phyloP scores from a whole-genome alignment of 2,888 invertebrate genomes.

The Erebia aethiops region DNA sequence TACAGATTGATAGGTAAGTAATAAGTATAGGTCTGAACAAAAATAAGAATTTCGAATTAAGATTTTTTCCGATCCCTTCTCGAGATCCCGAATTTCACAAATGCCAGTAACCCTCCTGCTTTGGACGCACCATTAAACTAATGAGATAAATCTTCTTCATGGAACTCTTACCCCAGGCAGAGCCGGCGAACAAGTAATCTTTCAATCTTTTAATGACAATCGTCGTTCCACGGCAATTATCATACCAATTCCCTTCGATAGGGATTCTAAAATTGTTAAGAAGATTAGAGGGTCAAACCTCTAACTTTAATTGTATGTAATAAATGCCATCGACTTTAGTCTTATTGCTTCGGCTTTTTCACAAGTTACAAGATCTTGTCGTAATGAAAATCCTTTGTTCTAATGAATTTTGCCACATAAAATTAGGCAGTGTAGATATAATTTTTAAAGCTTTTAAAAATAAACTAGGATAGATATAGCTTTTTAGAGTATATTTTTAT shows the following conservation, averaged over 20 bases:
- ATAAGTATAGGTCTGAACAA: not conserved
- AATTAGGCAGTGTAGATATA: too few species aligned
- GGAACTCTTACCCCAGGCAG: constrained; percentile 60
- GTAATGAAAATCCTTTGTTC: too few species aligned
- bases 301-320: constrained; percentile 13
- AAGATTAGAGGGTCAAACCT: constrained; percentile 42
- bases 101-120: constrained; percentile 52
- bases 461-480: too few species aligned
- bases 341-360: not conserved
- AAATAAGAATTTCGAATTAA: constrained; percentile 37
- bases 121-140: constrained; percentile 77
- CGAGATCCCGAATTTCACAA: constrained; percentile 36
- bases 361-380: too few species aligned
- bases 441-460: too few species aligned
- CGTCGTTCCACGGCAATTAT: constrained; percentile 61
- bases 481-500: too few species aligned
- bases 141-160: constrained; percentile 74
- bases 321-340: not conserved
- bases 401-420: too few species aligned
- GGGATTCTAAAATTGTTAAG: constrained; percentile 44
- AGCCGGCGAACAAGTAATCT: constrained; percentile 67
- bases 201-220: constrained; percentile 80
- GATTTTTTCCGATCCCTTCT: constrained; percentile 40
- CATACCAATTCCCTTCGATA: constrained; percentile 42
- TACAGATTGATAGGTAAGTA: not conserved